Percentiles rank a stretch among this genome's conserved stretches.
phyloP scores from a whole-genome alignment of 2,113 vertebrate genomes.

The Suncus etruscus region DNA sequence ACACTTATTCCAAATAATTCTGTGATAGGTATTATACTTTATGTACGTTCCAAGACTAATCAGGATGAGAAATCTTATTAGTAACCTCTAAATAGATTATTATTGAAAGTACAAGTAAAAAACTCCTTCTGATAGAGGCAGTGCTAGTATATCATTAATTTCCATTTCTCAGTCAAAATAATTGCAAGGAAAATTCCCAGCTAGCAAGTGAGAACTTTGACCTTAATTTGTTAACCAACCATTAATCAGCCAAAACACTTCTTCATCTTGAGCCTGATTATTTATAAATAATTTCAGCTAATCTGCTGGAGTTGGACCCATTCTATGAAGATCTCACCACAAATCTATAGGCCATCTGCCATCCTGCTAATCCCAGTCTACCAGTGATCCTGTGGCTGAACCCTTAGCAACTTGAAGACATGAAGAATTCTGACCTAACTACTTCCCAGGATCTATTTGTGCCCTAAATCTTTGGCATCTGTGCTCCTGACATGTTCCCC shows the following conservation, averaged over 20 bases:
- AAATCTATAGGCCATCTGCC: too few relatives aligned
- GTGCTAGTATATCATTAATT: not conserved
- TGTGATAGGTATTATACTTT: not conserved
- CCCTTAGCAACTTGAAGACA: not conserved
- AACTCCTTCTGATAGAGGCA: constrained; percentile 33
- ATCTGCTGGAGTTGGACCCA: too few relatives aligned
- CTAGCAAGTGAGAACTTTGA: not conserved
- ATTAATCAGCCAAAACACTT: not conserved
- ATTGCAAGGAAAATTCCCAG: constrained; percentile 24
- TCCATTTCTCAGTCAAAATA: not conserved
- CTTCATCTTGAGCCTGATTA: not conserved
- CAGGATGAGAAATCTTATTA: not conserved
- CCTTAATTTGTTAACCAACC: constrained; percentile 32
- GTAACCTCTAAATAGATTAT: not conserved
- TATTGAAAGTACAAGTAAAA: not conserved
- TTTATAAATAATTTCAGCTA: not conserved
- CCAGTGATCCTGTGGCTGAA: not conserved
- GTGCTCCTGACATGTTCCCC: not conserved
- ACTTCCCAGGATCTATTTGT: not conserved
- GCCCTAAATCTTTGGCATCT: not conserved
- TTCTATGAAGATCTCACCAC: not conserved
- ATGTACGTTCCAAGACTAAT: not conserved
- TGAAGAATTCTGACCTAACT: not conserved
- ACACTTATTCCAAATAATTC: not conserved
- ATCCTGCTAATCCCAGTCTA: not conserved